Conservation (phyloP, 1,140 invertebrate species). For the Himalopsyche phryganea region DNA sequence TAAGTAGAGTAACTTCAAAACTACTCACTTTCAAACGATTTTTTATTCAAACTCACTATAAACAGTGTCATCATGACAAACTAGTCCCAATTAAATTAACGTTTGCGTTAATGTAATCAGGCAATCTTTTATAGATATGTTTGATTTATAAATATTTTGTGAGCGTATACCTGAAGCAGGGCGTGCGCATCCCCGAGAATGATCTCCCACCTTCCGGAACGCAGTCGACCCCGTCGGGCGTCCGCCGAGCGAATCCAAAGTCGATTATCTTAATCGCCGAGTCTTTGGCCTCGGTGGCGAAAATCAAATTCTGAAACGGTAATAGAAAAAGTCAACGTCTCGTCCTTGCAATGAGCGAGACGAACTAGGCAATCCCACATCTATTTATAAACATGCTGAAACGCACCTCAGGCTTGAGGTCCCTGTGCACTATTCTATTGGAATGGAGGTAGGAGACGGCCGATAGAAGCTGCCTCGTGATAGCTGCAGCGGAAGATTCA, state of each 20-base stretch:
- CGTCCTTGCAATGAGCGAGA: too few relatives aligned
- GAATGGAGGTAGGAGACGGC: slow-evolving; percentile 81
- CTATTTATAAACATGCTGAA: too few relatives aligned
- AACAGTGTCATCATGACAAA: too few relatives aligned
- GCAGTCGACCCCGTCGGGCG: neutral
- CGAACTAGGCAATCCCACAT: too few relatives aligned
- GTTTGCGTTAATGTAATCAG: too few relatives aligned
- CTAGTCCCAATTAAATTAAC: too few relatives aligned
- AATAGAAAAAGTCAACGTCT: too few relatives aligned
- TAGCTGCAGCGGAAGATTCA: slow-evolving; percentile 63
- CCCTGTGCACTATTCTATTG: slow-evolving; percentile 78
- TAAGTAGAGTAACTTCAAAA: too few relatives aligned
- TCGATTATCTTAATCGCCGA: slow-evolving; percentile 27
- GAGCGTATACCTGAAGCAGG: slow-evolving; percentile 28
- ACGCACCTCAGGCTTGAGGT: slow-evolving; percentile 81
- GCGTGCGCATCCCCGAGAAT: slow-evolving; percentile 18
- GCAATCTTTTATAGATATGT: too few relatives aligned
- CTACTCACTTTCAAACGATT: too few relatives aligned
- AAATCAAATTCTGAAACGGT: slow-evolving; percentile 30
- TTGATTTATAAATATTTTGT: too few relatives aligned
- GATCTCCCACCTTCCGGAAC: slow-evolving; percentile 3
- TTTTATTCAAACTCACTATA: too few relatives aligned
- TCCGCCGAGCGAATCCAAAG: slow-evolving; percentile 29
- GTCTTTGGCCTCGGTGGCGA: slow-evolving; percentile 2
- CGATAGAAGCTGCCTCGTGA: slow-evolving; percentile 74